Evolutionary conservation across 1,140 invertebrate genomes (phyloP).

Genomic region (Phthorimaea operculella): DNA sequence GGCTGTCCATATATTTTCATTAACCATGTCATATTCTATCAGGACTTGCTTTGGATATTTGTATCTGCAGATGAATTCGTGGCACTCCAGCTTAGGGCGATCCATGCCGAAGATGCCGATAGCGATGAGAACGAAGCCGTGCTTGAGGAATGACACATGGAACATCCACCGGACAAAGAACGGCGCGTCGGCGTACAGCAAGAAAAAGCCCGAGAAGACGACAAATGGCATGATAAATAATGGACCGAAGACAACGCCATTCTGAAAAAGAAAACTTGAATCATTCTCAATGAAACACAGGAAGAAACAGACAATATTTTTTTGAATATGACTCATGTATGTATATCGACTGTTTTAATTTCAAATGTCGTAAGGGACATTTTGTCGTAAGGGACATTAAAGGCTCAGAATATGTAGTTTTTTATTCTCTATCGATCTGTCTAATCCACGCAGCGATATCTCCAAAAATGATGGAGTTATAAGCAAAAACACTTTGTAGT

Average conservation of each 20-base stretch:
- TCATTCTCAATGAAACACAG: background rate
- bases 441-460: too few relatives aligned
- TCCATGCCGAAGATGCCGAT: conserved; percentile 74
- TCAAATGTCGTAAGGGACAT: too few relatives aligned
- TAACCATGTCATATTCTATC: conserved; percentile 78
- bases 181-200: conserved; percentile 85
- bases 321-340: too few relatives aligned
- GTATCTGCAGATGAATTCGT: conserved; percentile 76
- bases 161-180: conserved; percentile 85
- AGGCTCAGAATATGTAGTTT: too few relatives aligned
- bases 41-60: conserved; percentile 77
- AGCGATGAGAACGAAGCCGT: conserved; percentile 79
- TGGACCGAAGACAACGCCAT: conserved; percentile 88
- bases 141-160: conserved; percentile 84
- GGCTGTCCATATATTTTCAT: conserved; percentile 70
- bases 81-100: conserved; percentile 73
- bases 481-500: too few relatives aligned
- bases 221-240: conserved; percentile 85
- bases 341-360: too few relatives aligned
- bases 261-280: conserved; percentile 60
- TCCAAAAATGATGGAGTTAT: too few relatives aligned
- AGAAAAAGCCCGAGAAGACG: conserved; percentile 91
- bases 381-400: too few relatives aligned
- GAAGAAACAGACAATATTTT: too few relatives aligned
- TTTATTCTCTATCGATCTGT: too few relatives aligned